These are phyloP conservation scores for Oreocharis arfaki DNA, from an alignment of 2,113 vertebrate species.

Conservation along the genomic window DNA sequence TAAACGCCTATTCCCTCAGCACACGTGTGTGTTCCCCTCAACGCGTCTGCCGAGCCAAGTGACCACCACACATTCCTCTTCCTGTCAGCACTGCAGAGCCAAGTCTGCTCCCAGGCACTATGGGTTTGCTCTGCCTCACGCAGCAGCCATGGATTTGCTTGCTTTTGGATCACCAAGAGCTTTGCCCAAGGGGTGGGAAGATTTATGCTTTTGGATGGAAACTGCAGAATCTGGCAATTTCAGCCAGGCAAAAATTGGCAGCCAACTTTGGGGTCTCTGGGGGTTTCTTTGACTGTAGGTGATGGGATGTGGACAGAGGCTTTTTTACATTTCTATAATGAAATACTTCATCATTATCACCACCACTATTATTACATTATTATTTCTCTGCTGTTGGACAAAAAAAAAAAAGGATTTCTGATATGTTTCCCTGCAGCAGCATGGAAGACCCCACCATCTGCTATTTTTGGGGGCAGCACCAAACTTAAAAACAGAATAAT, in stretches of 20 bases:
- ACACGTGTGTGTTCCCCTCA: neutral
- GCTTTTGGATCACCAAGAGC: neutral
- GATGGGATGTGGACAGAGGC: neutral
- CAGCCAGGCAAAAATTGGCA: neutral
- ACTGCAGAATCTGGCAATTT: neutral
- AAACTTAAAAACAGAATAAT: neutral
- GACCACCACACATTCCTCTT: neutral
- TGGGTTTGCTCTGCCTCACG: neutral
- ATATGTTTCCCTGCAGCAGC: neutral
- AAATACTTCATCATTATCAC: neutral
- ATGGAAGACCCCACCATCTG: neutral
- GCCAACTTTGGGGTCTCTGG: neutral
- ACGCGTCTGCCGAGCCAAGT: neutral
- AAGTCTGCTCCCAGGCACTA: neutral
- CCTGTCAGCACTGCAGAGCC: neutral
- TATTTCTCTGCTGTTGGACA: neutral
- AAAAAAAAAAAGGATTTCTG: neutral
- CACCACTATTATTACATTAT: neutral
- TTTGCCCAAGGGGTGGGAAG: neutral
- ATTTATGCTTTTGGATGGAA: neutral
- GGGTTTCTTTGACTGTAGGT: neutral
- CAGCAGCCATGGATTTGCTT: neutral
- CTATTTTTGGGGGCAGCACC: neutral
- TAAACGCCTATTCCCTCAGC: neutral
- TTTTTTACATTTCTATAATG: neutral